Evolutionary conservation across 2,888 invertebrate genomes (phyloP).

Genomic region (Diplolepis rosae): DNA sequence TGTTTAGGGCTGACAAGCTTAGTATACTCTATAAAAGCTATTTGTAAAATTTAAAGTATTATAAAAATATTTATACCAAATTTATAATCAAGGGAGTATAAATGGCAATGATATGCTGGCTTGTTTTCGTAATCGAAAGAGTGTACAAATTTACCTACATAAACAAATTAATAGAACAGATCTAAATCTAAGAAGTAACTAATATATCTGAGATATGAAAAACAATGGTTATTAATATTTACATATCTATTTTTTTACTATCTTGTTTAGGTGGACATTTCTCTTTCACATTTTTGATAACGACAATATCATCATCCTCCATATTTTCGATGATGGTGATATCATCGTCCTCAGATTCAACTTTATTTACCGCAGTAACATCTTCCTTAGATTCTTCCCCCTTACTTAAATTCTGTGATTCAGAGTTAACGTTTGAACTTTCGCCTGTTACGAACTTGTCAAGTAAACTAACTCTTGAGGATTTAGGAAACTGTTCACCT

Average conservation of each 20-base stretch:
- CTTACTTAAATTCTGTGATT: neutral
- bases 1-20: neutral
- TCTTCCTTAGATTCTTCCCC: neutral
- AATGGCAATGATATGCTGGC: neutral
- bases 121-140: neutral
- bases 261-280: neutral
- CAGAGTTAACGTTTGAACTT: neutral
- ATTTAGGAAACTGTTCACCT: constrained; percentile 60
- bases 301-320: neutral
- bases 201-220: neutral
- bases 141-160: neutral
- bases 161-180: neutral
- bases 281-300: neutral
- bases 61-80: constrained; percentile 6
- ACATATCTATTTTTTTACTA: neutral
- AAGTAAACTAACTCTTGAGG: constrained; percentile 51
- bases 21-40: neutral
- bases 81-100: neutral
- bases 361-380: neutral
- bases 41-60: constrained; percentile 7
- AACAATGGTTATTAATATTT: neutral
- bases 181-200: neutral
- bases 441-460: constrained; percentile 42
- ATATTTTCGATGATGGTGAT: neutral
- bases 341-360: constrained; percentile 6